These are phyloP conservation scores for Melipona quadrifasciata DNA, from an alignment of 1,140 invertebrate genomes.

Conservation along the genomic window DNA sequence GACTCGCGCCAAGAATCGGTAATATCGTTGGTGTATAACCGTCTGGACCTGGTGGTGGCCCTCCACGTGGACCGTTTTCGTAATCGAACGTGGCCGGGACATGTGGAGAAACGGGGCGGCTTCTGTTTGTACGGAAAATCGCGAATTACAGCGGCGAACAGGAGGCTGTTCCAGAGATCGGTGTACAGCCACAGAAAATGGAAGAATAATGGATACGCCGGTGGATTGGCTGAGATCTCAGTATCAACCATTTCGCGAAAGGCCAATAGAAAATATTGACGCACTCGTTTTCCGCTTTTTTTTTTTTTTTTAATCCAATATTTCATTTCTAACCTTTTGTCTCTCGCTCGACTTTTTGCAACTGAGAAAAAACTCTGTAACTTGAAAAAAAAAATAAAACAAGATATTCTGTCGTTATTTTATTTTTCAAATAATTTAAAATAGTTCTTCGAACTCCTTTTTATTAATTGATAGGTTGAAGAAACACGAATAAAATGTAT, in stretches of 20 bases:
- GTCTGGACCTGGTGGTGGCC: neutral
- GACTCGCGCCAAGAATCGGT: constrained; percentile 12
- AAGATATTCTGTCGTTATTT: no score
- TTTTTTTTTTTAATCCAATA: neutral
- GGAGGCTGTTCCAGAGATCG: neutral
- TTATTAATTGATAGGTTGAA: no score
- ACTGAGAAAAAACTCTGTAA: no score
- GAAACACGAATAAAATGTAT: no score
- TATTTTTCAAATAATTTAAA: no score
- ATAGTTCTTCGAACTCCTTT: no score
- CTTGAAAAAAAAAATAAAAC: no score
- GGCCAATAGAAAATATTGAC: neutral
- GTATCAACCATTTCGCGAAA: neutral
- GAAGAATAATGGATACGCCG: neutral
- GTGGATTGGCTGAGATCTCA: neutral
- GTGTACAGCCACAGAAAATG: constrained; percentile 17
- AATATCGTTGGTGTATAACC: neutral
- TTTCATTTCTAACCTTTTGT: neutral
- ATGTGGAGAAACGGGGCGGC: neutral
- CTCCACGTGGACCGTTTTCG: constrained; percentile 22
- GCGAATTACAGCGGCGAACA: neutral
- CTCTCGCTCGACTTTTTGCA: no score
- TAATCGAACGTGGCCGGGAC: constrained; percentile 15
- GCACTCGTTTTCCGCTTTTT: neutral
- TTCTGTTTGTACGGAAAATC: constrained; percentile 1